Conservation (phyloP, 1,140 invertebrate genomes). For the Protaetia brevitarsis region DNA sequence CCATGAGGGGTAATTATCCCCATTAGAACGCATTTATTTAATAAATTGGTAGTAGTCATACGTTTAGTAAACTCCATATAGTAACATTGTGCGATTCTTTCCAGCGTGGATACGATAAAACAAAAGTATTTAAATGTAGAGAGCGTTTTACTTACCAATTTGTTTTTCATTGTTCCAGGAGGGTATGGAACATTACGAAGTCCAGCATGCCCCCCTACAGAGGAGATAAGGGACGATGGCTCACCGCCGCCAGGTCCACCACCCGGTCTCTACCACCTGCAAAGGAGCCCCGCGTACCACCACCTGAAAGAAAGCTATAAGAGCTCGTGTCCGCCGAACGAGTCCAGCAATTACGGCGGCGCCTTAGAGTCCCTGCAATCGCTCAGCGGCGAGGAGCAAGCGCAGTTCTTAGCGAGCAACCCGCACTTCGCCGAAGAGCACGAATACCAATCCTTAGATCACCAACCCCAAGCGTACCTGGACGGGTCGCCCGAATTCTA, state of each 20-base stretch:
- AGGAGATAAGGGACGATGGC: conserved; percentile 52
- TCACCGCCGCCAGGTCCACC: conserved; percentile 47
- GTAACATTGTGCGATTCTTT: too few relatives aligned
- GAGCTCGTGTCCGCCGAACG: conserved; percentile 40
- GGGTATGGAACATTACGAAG: conserved; percentile 56
- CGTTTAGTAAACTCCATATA: too few relatives aligned
- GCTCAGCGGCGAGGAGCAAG: conserved; percentile 36
- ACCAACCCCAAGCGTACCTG: conserved; percentile 55
- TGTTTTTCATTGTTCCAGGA: conserved; percentile 48
- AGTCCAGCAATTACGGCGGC: conserved; percentile 33
- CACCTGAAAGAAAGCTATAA: conserved; percentile 48
- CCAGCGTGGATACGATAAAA: too few relatives aligned
- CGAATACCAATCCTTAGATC: conserved; percentile 70
- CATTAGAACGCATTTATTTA: too few relatives aligned
- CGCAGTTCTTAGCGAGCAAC: conserved; percentile 47
- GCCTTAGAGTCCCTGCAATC: conserved; percentile 36
- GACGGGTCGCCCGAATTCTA: conserved; percentile 77
- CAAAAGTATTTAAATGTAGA: too few relatives aligned
- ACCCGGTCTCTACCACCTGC: conserved; percentile 36
- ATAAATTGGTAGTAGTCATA: too few relatives aligned
- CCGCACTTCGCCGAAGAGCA: conserved; percentile 58
- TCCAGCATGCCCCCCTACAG: conserved; percentile 51
- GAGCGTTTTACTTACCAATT: too few relatives aligned
- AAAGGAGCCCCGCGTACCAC: conserved; percentile 44
- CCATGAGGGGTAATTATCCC: too few relatives aligned